Conservation (phyloP, 2,888 invertebrate genomes). For the Phalangium opilio region DNA sequence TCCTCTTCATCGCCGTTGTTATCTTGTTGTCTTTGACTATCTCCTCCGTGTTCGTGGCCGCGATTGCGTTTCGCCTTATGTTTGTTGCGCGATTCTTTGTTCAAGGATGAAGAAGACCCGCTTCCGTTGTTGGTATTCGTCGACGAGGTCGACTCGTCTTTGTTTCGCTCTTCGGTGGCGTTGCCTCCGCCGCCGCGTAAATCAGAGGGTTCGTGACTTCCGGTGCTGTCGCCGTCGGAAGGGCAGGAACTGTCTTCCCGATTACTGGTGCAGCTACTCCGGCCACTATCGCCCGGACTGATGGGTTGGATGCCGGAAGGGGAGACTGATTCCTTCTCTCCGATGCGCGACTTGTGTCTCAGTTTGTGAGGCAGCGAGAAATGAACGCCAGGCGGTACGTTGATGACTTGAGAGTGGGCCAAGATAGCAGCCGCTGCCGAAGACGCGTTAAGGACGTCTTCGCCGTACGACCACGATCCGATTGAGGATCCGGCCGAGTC, state of each 20-base stretch:
- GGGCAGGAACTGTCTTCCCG: slow-evolving; percentile 70
- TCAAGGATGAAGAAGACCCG: too few relatives aligned
- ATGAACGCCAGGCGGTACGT: neutral
- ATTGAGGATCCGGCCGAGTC: slow-evolving; percentile 14
- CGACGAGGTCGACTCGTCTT: slow-evolving; percentile 30
- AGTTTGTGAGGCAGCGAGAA: slow-evolving; percentile 71
- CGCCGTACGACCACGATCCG: slow-evolving; percentile 21
- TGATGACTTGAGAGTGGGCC: neutral
- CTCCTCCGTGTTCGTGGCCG: too few relatives aligned
- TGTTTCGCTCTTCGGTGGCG: slow-evolving; percentile 17
- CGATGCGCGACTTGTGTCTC: slow-evolving; percentile 76
- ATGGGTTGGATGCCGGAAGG: slow-evolving; percentile 56
- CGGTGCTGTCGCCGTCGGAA: slow-evolving; percentile 40
- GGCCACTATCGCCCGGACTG: slow-evolving; percentile 36
- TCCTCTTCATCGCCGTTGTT: too few relatives aligned
- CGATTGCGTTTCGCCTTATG: too few relatives aligned
- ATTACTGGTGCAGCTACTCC: slow-evolving; percentile 64
- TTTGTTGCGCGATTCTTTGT: too few relatives aligned
- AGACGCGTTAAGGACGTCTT: slow-evolving; percentile 22
- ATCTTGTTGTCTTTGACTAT: too few relatives aligned
- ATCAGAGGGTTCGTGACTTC: slow-evolving; percentile 24
- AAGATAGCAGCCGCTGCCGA: slow-evolving; percentile 27
- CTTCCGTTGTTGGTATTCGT: too few relatives aligned
- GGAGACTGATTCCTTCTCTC: slow-evolving; percentile 55
- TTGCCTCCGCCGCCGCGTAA: slow-evolving; percentile 19